Conservation (phyloP, 2,888 invertebrate genomes). For the Mystacides longicornis region DNA sequence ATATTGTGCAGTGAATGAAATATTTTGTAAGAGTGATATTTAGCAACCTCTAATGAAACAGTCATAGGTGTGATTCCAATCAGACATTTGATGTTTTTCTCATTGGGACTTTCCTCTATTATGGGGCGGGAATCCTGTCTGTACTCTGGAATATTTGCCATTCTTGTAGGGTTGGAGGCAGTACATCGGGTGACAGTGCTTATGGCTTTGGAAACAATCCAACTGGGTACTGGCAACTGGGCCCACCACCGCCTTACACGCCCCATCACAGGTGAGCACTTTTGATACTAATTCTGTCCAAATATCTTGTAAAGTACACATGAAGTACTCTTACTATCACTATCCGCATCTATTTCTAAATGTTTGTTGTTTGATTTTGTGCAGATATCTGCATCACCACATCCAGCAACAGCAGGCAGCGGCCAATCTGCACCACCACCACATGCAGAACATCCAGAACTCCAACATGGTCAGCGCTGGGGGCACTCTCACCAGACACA, state of each 20-base stretch:
- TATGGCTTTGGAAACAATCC: slow-evolving; percentile 60
- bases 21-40: too few relatives aligned
- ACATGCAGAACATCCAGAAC: neutral
- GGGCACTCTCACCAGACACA: neutral
- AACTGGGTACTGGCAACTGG: slow-evolving; percentile 34
- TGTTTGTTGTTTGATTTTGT: neutral
- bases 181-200: slow-evolving; percentile 67
- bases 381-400: slow-evolving; percentile 15
- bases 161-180: slow-evolving; percentile 53
- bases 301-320: too few relatives aligned
- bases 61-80: too few relatives aligned
- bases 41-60: too few relatives aligned
- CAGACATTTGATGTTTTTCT: too few relatives aligned
- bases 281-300: too few relatives aligned
- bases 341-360: too few relatives aligned
- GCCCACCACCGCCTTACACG: slow-evolving; percentile 83
- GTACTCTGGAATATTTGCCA: too few relatives aligned
- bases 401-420: slow-evolving; percentile 6
- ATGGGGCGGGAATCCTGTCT: too few relatives aligned
- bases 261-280: slow-evolving; percentile 59
- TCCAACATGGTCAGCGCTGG: neutral
- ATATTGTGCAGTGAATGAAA: too few relatives aligned
- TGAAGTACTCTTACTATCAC: too few relatives aligned
- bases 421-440: neutral
- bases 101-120: too few relatives aligned